Evolutionary conservation across 2,797 vertebrate species (phyloP), one percentile per base, ranked within the genome.

Genomic region (Toxotes lorentzi): DNA sequence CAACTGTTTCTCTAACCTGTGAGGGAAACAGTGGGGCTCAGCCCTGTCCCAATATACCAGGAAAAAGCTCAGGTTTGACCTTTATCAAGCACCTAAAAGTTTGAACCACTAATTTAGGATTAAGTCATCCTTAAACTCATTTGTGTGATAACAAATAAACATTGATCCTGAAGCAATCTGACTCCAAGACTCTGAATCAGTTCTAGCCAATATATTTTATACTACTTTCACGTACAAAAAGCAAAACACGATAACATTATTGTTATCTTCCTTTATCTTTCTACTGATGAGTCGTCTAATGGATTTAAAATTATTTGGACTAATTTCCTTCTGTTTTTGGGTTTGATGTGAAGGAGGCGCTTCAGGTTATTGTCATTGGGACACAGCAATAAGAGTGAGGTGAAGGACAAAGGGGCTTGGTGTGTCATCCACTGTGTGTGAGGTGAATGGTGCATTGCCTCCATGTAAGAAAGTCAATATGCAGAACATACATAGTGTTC

Each of bases 31-130:
- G 91, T 73, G 70, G 40, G 58, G 73, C 68, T 83, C 75, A 81
- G 89, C 92, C 81, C 56, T 92, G 93, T 93, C 92, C 91, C 92
- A 92, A 92, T 82, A 79, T 24, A 64, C 51, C 63, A 83, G 70
- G 60, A 76, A 67, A 71, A 51, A 64, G 23, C 58, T 34, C 4
- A 17, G 50, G 73, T n/a, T 68, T 56, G 0, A 11, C 60, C 30
- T 78, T 75, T 35, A 51, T 69, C 12, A 54, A 40, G 40, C 47
- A 38, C 16, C 64, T 73, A 4, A 16, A 32, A 53, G 57, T 63
- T 67, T 61, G 8, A 34, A 67, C 11, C 4, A 23, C 23, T 43
- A 21, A 78, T 80, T 66, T 59, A 54, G n/a, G 58, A 79, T 77
- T 58, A 10, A 38, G 24, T 59, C 59, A 57, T 64, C 24, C 7